A percentile compares a stretch with the other conserved stretches of the same genome.
These are phyloP conservation scores for Paracentrotus lividus DNA, from an alignment of 53 echinoderm and acorn worm species.

Conservation along the genomic window DNA sequence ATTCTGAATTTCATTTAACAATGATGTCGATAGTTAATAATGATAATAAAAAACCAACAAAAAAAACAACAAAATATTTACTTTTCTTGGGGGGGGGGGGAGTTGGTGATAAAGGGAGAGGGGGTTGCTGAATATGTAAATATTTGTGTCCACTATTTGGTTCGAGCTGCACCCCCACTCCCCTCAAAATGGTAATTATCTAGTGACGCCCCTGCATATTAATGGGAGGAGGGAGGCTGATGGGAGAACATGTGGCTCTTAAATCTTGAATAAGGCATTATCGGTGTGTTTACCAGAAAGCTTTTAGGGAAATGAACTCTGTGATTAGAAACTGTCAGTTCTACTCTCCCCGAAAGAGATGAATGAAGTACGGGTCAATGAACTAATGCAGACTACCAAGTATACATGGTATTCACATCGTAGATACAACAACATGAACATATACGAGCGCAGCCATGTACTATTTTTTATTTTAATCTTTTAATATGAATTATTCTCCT, in stretches of 20 bases:
- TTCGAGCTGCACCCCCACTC: background rate
- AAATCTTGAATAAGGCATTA: constrained; percentile 54
- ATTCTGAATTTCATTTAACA: too few relatives aligned
- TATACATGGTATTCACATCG: background rate
- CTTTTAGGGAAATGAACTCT: constrained; percentile 53
- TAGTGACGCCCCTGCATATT: background rate
- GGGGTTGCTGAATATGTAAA: too few relatives aligned
- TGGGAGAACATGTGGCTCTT: background rate
- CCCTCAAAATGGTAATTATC: background rate
- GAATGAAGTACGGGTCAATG: constrained; percentile 46
- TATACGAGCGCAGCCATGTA: too few relatives aligned
- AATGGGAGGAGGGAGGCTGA: background rate
- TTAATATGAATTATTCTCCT: too few relatives aligned
- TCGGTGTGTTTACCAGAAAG: constrained; percentile 39
- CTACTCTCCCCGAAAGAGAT: background rate
- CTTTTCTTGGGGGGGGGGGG: too few relatives aligned
- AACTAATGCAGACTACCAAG: constrained; percentile 24
- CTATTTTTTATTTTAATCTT: too few relatives aligned
- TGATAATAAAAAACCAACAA: too few relatives aligned
- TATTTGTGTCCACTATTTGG: too few relatives aligned
- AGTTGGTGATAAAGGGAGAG: too few relatives aligned
- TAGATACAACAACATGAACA: background rate
- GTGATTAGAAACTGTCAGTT: constrained; percentile 41
- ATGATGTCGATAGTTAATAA: too few relatives aligned
- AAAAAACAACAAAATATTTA: too few relatives aligned